Percentiles rank a stretch among this genome's conserved stretches.
phyloP scores from a whole-genome alignment of 2,113 vertebrate species.

The Odontesthes bonariensis region DNA sequence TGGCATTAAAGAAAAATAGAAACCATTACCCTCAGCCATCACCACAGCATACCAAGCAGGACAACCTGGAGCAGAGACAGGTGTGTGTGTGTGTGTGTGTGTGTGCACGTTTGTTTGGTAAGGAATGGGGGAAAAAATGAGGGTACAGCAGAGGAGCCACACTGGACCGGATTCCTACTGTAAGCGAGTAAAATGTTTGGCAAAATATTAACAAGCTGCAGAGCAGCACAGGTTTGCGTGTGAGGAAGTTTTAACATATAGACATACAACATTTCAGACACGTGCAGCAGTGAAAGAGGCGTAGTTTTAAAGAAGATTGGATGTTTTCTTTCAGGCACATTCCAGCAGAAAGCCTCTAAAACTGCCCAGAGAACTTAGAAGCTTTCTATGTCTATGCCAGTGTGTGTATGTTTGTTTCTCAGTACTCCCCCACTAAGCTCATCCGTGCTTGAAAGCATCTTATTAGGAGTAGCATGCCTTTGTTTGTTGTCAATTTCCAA shows the following conservation, averaged over 20 bases:
- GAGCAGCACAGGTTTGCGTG: not conserved
- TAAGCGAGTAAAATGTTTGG: slow-evolving; percentile 41
- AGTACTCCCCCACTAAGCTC: slow-evolving; percentile 19
- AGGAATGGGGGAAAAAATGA: slow-evolving; percentile 20
- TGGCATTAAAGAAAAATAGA: slow-evolving; percentile 84
- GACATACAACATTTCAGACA: slow-evolving; percentile 5
- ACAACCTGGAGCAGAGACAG: slow-evolving; percentile 16
- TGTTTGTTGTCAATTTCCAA: slow-evolving; percentile 61
- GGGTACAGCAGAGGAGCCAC: slow-evolving; percentile 25
- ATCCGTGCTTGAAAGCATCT: slow-evolving; percentile 51
- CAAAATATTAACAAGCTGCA: slow-evolving; percentile 15
- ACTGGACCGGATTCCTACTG: slow-evolving; percentile 30
- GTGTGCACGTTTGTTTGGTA: not conserved
- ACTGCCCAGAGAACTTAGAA: slow-evolving; percentile 38
- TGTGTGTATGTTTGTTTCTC: not conserved
- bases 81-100: slow-evolving; percentile 6
- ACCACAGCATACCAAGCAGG: slow-evolving; percentile 53
- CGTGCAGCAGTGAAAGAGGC: not conserved
- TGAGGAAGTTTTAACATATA: not conserved
- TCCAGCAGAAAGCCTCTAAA: slow-evolving; percentile 28
- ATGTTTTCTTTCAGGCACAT: slow-evolving; percentile 24
- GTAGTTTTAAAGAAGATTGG: slow-evolving; percentile 35
- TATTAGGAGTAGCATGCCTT: slow-evolving; percentile 40
- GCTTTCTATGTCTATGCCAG: slow-evolving; percentile 24
- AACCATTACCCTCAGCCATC: slow-evolving; percentile 77